A percentile compares a stretch with the other conserved stretches of the same genome.
Evolutionary conservation across 2,888 invertebrate species (phyloP).

Genomic region (Diarsia dahlii): DNA sequence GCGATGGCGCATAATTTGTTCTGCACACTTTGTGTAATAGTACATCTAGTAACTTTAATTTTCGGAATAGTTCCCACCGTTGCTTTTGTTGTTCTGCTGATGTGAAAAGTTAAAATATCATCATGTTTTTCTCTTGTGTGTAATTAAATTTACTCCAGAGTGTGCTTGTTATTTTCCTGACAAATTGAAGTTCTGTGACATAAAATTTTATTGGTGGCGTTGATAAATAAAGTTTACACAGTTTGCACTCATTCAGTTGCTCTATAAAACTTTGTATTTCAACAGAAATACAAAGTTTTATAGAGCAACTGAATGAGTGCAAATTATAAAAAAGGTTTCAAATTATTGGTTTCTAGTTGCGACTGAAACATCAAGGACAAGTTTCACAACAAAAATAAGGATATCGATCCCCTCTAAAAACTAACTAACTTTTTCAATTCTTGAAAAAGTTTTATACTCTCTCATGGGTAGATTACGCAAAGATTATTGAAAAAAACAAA

Average conservation of each 20-base stretch:
- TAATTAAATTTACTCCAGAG: conserved; percentile 38
- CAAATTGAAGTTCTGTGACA: conserved; percentile 34
- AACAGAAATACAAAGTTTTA: conserved; percentile 10
- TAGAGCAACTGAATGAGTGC: neutral
- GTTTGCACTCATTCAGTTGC: neutral
- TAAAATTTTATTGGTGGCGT: conserved; percentile 29
- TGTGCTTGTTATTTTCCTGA: conserved; percentile 31
- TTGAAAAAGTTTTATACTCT: neutral
- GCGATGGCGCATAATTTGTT: conserved; percentile 62
- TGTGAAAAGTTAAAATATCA: conserved; percentile 57
- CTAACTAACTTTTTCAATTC: neutral
- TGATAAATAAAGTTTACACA: conserved; percentile 25
- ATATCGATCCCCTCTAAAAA: neutral
- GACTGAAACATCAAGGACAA: neutral
- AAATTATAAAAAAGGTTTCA: neutral
- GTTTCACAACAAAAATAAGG: neutral
- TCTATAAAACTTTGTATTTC: neutral
- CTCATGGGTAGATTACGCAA: neutral
- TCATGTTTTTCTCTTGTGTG: conserved; percentile 41
- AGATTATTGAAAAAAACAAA: neutral
- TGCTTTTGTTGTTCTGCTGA: conserved; percentile 51
- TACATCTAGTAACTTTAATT: conserved; percentile 53
- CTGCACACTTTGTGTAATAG: conserved; percentile 55
- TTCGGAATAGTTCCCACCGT: conserved; percentile 45
- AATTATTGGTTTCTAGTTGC: conserved; percentile 6